A percentile compares a stretch with the other conserved stretches of the same genome.
phyloP scores from a whole-genome alignment of 1,140 invertebrate genomes.

The Drosophila hydei region DNA sequence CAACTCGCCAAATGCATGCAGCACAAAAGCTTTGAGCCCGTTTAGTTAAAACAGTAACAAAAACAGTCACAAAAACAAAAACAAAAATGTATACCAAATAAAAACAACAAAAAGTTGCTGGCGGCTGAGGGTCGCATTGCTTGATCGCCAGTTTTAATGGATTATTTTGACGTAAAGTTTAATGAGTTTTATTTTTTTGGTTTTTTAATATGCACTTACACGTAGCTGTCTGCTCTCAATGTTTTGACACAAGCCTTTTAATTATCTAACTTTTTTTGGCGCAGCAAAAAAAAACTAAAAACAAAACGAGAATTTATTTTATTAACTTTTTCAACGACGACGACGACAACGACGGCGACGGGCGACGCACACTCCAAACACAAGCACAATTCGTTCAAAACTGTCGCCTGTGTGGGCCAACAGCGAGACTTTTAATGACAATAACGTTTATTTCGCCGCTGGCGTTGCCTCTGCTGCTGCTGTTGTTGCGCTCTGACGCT shows the following conservation, averaged over 20 bases:
- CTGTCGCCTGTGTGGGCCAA: constrained; percentile 69
- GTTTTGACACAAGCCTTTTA: background rate
- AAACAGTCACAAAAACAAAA: constrained; percentile 11
- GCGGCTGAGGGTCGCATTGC: constrained; percentile 48
- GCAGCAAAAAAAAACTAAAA: constrained; percentile 8
- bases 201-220: constrained; percentile 35
- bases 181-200: background rate
- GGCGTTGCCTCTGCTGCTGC: background rate
- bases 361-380: constrained; percentile 39
- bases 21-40: constrained; percentile 53
- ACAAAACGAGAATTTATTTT: constrained; percentile 27
- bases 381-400: constrained; percentile 66
- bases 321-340: constrained; percentile 25
- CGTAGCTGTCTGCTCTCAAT: background rate
- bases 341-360: constrained; percentile 14
- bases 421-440: constrained; percentile 53
- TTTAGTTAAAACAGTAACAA: constrained; percentile 40
- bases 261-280: constrained; percentile 5
- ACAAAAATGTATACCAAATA: constrained; percentile 11
- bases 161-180: constrained; percentile 10
- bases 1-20: constrained; percentile 32
- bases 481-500: constrained; percentile 30
- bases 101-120: constrained; percentile 59
- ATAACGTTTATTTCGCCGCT: constrained; percentile 42
- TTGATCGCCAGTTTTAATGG: constrained; percentile 8